Conservation (phyloP, 2,888 invertebrate genomes). For the Caenorhabditis doughertyi region DNA sequence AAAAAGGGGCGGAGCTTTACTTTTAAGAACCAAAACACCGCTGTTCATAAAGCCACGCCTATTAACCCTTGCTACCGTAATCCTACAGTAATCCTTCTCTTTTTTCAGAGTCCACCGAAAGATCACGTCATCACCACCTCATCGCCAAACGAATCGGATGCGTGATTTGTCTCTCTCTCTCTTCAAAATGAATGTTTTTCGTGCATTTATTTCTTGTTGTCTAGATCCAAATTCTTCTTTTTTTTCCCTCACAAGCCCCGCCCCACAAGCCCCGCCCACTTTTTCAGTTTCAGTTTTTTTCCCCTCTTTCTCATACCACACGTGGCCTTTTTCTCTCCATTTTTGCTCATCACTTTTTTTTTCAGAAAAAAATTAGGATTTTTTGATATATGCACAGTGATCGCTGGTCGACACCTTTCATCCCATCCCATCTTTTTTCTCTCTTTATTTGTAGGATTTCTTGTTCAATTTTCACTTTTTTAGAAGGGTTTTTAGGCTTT, state of each 20-base stretch:
- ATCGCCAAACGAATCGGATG: not conserved
- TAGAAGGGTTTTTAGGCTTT: not conserved
- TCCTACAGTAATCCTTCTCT: not conserved
- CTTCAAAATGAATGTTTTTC: not conserved
- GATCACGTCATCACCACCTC: not conserved
- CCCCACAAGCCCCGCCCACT: too few relatives aligned
- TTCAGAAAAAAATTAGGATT: too few relatives aligned
- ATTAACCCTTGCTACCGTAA: too few relatives aligned
- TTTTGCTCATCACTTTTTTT: not conserved
- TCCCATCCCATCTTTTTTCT: too few relatives aligned
- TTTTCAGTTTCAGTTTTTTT: not conserved
- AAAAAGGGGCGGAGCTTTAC: not conserved
- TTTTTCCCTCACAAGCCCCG: too few relatives aligned
- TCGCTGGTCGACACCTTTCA: constrained; percentile 1
- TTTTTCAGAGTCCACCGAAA: constrained; percentile 6
- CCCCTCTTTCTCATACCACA: not conserved
- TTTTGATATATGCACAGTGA: not conserved
- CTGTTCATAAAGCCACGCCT: too few relatives aligned
- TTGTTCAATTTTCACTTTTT: not conserved
- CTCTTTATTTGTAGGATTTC: too few relatives aligned
- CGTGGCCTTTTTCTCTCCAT: not conserved
- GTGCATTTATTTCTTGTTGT: not conserved
- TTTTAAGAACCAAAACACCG: not conserved
- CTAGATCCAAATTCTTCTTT: not conserved
- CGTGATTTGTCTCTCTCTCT: not conserved